Base-by-base conservation (phyloP, 2,113 vertebrate genomes). In the Thymallus thymallus region DNA sequence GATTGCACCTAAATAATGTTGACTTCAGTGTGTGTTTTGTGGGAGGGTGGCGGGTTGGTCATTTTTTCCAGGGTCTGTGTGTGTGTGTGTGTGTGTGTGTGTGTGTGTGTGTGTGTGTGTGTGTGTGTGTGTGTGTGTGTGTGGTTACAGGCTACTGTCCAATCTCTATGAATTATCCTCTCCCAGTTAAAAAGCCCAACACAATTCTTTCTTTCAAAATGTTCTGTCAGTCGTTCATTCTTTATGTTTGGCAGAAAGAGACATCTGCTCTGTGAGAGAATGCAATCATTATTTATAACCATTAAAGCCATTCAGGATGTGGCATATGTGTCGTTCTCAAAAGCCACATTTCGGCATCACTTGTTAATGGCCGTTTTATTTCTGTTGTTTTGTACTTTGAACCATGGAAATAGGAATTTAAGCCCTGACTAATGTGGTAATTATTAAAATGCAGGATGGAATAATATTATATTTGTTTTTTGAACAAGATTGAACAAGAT, bases 261-360 rank as follows among this genome's bases (percentile, higher is more conserved):
- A 41, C 35, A 41, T 41, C 91, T 93, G 91, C 88, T 94, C 87
- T 86, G 84, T 90, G 86, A 91, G 88, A 91, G 92, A 92, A 91
- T 89, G 90, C 88, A 87, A 90, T 92, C 92, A 93, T 92, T 93
- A 94, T 94, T 94, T 91, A 94, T 93, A 86, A 93, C 82, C 88
- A 91, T 92, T 91, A 91, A 91, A 91, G 84, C 89, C 90, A 92
- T 92, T 91, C 87, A 90, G 90, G 86, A 88, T 90, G 72, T 56
- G 79, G 82, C 87, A 92, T 92, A 90, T 93, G 91, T 89, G 87
- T 84, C 72, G 69, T 86, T 90, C 89, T 87, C 88, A 91, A 81
- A 80, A 84, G 80, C 80, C 80, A 41, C 24, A 66, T 41, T 69
- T 75, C 80, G 71, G 76, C 84, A 85, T 76, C 82, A 89, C 81